Conservation (phyloP, 2,797 vertebrate species). For the Diglossa cyanea region DNA sequence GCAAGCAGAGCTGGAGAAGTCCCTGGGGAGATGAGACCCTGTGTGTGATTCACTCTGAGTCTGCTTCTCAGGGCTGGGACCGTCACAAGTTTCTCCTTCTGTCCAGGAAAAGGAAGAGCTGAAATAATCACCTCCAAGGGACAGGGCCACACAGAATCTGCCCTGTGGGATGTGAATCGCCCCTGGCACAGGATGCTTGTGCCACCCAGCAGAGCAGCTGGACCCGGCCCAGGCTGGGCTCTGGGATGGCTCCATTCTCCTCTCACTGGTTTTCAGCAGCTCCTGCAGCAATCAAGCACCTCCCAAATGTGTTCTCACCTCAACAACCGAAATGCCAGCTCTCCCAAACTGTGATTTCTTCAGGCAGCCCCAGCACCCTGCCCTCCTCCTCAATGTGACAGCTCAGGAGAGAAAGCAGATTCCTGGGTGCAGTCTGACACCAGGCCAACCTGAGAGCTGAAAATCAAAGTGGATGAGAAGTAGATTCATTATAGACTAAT, state of each 20-base stretch:
- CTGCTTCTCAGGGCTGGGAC: neutral
- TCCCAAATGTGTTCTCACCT: neutral
- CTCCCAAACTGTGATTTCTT: neutral
- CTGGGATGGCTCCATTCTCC: neutral
- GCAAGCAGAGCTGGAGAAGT: neutral
- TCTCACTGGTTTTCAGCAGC: neutral
- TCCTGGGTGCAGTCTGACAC: neutral
- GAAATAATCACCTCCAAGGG: neutral
- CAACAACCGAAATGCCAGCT: neutral
- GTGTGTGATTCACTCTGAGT: neutral
- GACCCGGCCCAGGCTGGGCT: neutral
- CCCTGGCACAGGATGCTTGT: neutral
- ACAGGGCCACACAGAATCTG: neutral
- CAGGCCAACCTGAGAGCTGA: neutral
- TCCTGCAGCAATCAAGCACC: neutral
- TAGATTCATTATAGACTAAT: constrained; percentile 28
- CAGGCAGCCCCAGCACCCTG: neutral
- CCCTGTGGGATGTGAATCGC: neutral
- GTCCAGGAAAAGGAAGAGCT: neutral
- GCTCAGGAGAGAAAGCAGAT: neutral
- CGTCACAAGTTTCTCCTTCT: neutral
- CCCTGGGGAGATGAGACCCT: neutral
- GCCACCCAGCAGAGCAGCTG: neutral
- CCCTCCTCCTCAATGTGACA: neutral
- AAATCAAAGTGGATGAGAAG: constrained; percentile 10